Evolutionary conservation across 2,888 invertebrate genomes (phyloP).

Genomic region (Julus scandinavius): DNA sequence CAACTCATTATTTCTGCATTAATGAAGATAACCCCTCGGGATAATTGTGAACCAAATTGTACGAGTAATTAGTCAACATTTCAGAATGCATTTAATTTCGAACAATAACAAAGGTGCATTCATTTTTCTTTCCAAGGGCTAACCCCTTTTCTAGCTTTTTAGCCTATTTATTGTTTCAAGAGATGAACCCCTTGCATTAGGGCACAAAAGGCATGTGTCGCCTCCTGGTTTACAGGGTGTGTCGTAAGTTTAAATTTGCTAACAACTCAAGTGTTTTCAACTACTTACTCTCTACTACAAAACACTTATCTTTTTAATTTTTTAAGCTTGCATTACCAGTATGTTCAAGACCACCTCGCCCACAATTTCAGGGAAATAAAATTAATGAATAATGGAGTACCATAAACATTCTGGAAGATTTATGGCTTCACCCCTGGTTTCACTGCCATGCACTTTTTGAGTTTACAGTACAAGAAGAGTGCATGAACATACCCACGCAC

Average conservation of each 20-base stretch:
- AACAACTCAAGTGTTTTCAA: too few relatives aligned
- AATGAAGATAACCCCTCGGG: slow-evolving; percentile 39
- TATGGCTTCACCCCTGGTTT: background rate
- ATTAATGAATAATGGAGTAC: slow-evolving; percentile 14
- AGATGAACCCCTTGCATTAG: background rate
- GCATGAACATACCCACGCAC: background rate
- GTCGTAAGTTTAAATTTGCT: background rate
- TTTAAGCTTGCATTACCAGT: background rate
- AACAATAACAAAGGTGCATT: background rate
- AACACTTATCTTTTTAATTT: too few relatives aligned
- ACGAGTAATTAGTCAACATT: slow-evolving; percentile 3
- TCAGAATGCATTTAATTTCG: slow-evolving; percentile 23
- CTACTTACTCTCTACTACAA: too few relatives aligned
- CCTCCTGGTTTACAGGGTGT: background rate
- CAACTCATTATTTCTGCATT: slow-evolving; percentile 31
- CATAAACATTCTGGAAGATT: background rate
- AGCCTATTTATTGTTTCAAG: background rate
- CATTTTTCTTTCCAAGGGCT: background rate
- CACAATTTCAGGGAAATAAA: slow-evolving; percentile 16
- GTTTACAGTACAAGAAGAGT: background rate
- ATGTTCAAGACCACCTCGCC: background rate
- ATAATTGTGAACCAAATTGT: slow-evolving; percentile 1
- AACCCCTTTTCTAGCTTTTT: background rate
- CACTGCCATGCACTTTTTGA: slow-evolving; percentile 16
- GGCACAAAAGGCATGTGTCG: background rate